phyloP scores from a whole-genome alignment of 1,140 invertebrate species.

The Proctacanthus coquilletti region DNA sequence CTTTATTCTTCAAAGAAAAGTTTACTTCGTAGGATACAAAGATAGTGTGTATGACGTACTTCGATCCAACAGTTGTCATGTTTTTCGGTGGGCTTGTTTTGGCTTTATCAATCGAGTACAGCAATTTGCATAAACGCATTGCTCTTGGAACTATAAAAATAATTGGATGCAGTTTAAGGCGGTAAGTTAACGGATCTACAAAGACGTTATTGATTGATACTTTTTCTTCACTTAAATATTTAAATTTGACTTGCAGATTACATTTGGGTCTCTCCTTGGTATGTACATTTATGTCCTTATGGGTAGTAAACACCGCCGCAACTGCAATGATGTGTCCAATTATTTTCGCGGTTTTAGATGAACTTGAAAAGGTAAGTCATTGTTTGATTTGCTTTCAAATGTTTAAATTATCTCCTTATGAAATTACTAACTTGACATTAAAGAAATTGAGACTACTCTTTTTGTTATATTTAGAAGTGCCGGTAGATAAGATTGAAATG shows the following conservation, averaged over 20 bases:
- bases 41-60: constrained; percentile 49
- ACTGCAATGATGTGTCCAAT: constrained; percentile 79
- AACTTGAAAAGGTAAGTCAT: constrained; percentile 49
- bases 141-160: constrained; percentile 62
- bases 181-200: no score
- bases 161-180: constrained; percentile 57
- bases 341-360: constrained; percentile 54
- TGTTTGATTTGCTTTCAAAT: no score
- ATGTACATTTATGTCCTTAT: constrained; percentile 70
- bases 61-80: constrained; percentile 79
- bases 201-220: not conserved
- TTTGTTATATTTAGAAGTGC: no score
- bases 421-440: no score
- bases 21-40: no score
- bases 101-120: constrained; percentile 71
- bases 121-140: constrained; percentile 67
- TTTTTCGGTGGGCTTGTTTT: constrained; percentile 68
- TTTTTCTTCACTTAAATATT: not conserved
- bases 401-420: no score
- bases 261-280: constrained; percentile 60
- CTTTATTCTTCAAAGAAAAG: no score
- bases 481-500: no score
- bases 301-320: constrained; percentile 71
- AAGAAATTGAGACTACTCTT: no score
- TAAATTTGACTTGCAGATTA: constrained; percentile 36